phyloP scores from a whole-genome alignment of 1,140 invertebrate species.

The Polypedilum vanderplanki region DNA sequence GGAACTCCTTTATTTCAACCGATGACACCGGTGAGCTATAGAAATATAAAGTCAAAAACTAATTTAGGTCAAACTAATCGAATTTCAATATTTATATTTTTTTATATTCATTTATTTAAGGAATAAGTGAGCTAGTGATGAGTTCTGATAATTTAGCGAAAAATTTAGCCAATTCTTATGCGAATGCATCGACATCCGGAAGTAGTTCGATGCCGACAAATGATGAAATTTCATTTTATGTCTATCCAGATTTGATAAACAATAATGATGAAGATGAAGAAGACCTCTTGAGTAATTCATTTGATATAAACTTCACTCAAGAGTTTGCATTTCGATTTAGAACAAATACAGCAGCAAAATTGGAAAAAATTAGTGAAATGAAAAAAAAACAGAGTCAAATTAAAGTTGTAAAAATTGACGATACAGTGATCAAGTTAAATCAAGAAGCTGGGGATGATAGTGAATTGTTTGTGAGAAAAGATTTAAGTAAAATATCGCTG shows the following conservation, averaged over 20 bases:
- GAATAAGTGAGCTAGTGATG: constrained; percentile 58
- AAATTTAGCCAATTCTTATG: constrained; percentile 45
- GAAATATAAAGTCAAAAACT: constrained; percentile 34
- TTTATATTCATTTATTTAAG: constrained; percentile 30
- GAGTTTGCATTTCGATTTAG: constrained; percentile 61
- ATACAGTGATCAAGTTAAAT: constrained; percentile 45
- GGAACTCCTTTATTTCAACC: constrained; percentile 90
- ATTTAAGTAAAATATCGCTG: constrained; percentile 39
- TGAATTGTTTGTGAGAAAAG: constrained; percentile 58
- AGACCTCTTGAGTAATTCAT: constrained; percentile 56
- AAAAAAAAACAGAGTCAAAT: constrained; percentile 71
- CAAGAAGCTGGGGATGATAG: constrained; percentile 46
- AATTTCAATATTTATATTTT: constrained; percentile 28
- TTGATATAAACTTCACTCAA: constrained; percentile 63
- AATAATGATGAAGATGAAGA: constrained; percentile 64
- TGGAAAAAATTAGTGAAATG: constrained; percentile 84
- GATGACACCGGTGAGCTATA: constrained; percentile 79
- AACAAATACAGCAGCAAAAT: constrained; percentile 80
- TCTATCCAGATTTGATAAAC: constrained; percentile 68
- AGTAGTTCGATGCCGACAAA: constrained; percentile 41
- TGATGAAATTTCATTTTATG: constrained; percentile 54
- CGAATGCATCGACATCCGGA: background rate
- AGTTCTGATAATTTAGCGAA: constrained; percentile 66
- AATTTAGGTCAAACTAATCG: constrained; percentile 29
- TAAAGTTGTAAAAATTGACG: constrained; percentile 71